Evolutionary conservation across 2,113 vertebrate genomes (phyloP), one percentile per base, ranked within the genome.

Genomic region (Catharus fuscescens): DNA sequence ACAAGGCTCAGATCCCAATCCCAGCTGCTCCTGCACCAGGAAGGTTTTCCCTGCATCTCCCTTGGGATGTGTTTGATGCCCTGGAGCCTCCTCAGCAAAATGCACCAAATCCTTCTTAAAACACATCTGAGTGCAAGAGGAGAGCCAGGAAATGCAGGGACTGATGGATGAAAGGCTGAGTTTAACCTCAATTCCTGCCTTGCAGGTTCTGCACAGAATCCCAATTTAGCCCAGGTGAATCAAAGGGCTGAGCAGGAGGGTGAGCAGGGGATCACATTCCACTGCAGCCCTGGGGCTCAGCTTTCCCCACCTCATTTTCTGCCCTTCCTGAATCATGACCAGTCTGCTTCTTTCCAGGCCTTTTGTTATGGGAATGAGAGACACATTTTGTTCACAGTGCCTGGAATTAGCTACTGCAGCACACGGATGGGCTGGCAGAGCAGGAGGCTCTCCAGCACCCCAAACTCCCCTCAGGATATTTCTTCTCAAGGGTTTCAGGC

Each of bases 321-420:
- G 85, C 57, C 53, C 36, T 90, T 80, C 66, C 62, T 87, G 52
- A 72, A 86, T 92, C 93, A 95, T 86, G 47, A 85, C 40, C 66
- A 76, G 26, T 1, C 79, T 38, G 32, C 6, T 25, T 85, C 81
- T 90, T 82, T 53, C 85, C 88, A 93, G 50, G 62, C 73, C 92
- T 92, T 95, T 94, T 89, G 87, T 79, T 71, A 18, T 8, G 92
- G 90, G 81, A 96, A 65, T 69, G 65, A 86, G 88, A 82, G 16
- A 59, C 8, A 8, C 23, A 26, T 87, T 90, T 57, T 57, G 20
- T 80, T 95, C 89, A 31, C 32, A 23, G 59, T 19, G 82, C 38
- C 67, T 38, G 29, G 14, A 38, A 53, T 73, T 50, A 83, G 59
- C 79, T 83, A 8, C 82, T 54, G 66, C 54, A 65, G n/a, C 9